Evolutionary conservation across 2,797 vertebrate genomes (phyloP).

Genomic region (Oophaga sylvatica): DNA sequence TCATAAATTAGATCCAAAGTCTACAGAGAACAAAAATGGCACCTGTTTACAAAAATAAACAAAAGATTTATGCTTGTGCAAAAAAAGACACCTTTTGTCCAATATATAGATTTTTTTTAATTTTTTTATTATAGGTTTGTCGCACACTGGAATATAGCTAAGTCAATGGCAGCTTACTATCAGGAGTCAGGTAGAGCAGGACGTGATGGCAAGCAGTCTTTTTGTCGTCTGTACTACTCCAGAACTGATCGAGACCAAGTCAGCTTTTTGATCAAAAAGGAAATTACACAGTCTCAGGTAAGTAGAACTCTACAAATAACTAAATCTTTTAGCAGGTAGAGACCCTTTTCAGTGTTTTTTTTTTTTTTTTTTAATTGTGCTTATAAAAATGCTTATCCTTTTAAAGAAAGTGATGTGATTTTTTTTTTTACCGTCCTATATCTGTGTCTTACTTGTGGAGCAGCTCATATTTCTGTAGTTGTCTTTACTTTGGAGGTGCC

Average conservation of each 20-base stretch:
- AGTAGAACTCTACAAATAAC: neutral
- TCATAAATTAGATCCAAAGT: too few relatives aligned
- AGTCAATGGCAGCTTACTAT: constrained; percentile 96
- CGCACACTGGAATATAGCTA: constrained; percentile 97
- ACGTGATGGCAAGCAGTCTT: constrained; percentile 88
- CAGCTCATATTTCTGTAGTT: neutral
- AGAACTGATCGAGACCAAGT: constrained; percentile 86
- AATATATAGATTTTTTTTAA: neutral
- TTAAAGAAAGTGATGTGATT: neutral
- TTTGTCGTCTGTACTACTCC: constrained; percentile 92
- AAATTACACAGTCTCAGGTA: constrained; percentile 82
- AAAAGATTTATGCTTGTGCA: too few relatives aligned
- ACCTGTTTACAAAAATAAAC: too few relatives aligned
- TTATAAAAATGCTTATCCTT: too few relatives aligned
- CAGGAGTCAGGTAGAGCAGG: constrained; percentile 97
- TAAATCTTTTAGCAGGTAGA: too few relatives aligned
- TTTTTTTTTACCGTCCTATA: neutral
- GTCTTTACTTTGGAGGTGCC: neutral
- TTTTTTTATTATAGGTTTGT: constrained; percentile 83
- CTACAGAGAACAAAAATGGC: too few relatives aligned
- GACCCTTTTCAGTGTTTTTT: too few relatives aligned
- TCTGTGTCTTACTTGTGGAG: neutral
- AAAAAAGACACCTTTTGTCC: neutral
- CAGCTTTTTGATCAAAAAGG: constrained; percentile 89
- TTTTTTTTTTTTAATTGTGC: too few relatives aligned